Percentiles rank a stretch among this genome's conserved stretches.
phyloP scores from a whole-genome alignment of 1,140 invertebrate genomes.

The Dreissena rostriformis region DNA sequence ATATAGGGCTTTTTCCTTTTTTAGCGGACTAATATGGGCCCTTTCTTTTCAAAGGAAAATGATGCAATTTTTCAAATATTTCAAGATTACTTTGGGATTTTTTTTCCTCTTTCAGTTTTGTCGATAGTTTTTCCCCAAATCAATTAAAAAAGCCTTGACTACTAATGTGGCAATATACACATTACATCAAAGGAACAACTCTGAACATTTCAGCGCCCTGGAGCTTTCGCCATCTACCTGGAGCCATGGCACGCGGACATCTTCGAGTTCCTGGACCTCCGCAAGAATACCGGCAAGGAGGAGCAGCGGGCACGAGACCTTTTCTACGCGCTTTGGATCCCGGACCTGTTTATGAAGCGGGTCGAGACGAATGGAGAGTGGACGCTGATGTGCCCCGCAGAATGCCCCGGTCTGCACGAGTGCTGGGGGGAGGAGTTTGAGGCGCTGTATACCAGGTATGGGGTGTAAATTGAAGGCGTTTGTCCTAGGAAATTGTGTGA shows the following conservation, averaged over 20 bases:
- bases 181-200: too few species aligned
- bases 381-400: constrained; percentile 98
- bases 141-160: too few species aligned
- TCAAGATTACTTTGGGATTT: too few species aligned
- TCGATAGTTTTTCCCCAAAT: too few species aligned
- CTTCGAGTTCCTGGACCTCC: constrained; percentile 96
- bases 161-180: too few species aligned
- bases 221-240: constrained; percentile 99
- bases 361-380: constrained; percentile 94
- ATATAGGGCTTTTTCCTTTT: too few species aligned
- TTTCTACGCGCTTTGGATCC: constrained; percentile 99
- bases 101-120: too few species aligned
- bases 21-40: too few species aligned
- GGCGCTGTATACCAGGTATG: constrained; percentile 89
- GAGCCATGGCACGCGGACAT: constrained; percentile 99
- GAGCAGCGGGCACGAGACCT: constrained; percentile 90
- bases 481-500: neutral
- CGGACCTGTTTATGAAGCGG: constrained; percentile 99
- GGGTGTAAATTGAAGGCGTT: too few species aligned
- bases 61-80: too few species aligned
- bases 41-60: too few species aligned
- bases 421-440: constrained; percentile 98
- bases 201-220: constrained; percentile 87
- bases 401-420: constrained; percentile 94
- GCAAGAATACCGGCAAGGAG: constrained; percentile 89